These are phyloP conservation scores for Caenorhabditis briggsae DNA, from an alignment of 1,140 invertebrate species.

Conservation along the genomic window DNA sequence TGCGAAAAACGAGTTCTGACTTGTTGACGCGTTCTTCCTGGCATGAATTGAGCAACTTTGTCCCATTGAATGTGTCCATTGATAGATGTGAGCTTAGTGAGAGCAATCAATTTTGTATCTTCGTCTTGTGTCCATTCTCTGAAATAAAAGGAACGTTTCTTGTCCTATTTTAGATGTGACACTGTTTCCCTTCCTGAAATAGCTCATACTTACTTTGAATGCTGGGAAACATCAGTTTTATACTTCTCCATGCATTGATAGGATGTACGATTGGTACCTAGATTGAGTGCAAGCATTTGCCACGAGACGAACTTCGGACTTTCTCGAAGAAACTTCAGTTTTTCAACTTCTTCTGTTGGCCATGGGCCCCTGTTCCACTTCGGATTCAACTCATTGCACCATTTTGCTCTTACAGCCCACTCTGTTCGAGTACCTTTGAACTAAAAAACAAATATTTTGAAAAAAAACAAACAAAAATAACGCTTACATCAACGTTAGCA, in stretches of 20 bases:
- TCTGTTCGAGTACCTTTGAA: slow-evolving; percentile 72
- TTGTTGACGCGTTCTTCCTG: slow-evolving; percentile 74
- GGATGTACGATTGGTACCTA: slow-evolving; percentile 77
- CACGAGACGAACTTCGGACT: slow-evolving; percentile 73
- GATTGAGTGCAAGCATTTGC: slow-evolving; percentile 75
- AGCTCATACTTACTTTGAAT: neutral
- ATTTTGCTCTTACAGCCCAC: slow-evolving; percentile 73
- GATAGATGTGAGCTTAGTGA: slow-evolving; percentile 71
- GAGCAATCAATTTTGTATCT: slow-evolving; percentile 74
- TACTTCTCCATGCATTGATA: slow-evolving; percentile 79
- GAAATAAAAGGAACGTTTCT: slow-evolving; percentile 12
- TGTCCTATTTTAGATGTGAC: no score
- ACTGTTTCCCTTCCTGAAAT: no score
- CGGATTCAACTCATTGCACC: slow-evolving; percentile 77
- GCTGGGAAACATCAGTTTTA: slow-evolving; percentile 73
- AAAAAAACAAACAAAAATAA: no score
- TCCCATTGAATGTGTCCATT: slow-evolving; percentile 72
- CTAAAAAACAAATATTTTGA: slow-evolving; percentile 63
- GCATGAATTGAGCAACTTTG: slow-evolving; percentile 78
- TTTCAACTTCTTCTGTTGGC: slow-evolving; percentile 73
- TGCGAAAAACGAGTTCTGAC: slow-evolving; percentile 72
- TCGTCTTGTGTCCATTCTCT: slow-evolving; percentile 78
- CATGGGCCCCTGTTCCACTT: slow-evolving; percentile 73
- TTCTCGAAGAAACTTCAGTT: slow-evolving; percentile 71
- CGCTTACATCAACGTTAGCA: slow-evolving; percentile 55